A percentile compares a stretch with the other conserved stretches of the same genome.
Conservation (phyloP, 2,797 vertebrate genomes). For the Falco naumanni region DNA sequence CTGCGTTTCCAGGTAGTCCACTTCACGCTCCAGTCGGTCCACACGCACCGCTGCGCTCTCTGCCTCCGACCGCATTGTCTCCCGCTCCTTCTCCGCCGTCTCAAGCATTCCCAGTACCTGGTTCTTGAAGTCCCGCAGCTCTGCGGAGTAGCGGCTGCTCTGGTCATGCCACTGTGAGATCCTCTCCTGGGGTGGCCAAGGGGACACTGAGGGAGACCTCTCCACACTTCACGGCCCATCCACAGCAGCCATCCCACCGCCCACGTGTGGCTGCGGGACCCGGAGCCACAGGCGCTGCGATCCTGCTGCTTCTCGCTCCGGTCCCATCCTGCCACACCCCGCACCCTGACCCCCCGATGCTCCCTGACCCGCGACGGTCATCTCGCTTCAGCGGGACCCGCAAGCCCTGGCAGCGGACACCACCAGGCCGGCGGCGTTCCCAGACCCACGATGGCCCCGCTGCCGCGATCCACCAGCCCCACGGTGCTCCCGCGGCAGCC, state of each 20-base stretch:
- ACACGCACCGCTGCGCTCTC: slow-evolving; percentile 80
- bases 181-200: slow-evolving; percentile 81
- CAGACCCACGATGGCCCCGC: rapidly evolving
- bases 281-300: rapidly evolving
- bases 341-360: rapidly evolving
- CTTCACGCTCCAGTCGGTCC: slow-evolving; percentile 88
- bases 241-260: rapidly evolving
- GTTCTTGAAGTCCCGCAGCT: slow-evolving; percentile 91
- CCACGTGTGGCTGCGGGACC: rapidly evolving
- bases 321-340: neutral
- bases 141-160: slow-evolving; percentile 85
- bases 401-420: too few species aligned
- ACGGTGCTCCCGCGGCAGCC: rapidly evolving
- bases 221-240: rapidly evolving
- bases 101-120: slow-evolving; percentile 84
- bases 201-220: neutral
- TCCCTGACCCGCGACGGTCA: rapidly evolving
- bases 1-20: slow-evolving; percentile 90
- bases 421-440: neutral
- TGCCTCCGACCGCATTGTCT: slow-evolving; percentile 79
- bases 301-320: rapidly evolving
- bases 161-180: slow-evolving; percentile 93
- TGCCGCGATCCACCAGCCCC: rapidly evolving
- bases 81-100: slow-evolving; percentile 83
- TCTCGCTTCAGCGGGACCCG: too few species aligned